Evolutionary conservation across 1,140 invertebrate genomes (phyloP).

Genomic region (Macrostomum lignano): DNA sequence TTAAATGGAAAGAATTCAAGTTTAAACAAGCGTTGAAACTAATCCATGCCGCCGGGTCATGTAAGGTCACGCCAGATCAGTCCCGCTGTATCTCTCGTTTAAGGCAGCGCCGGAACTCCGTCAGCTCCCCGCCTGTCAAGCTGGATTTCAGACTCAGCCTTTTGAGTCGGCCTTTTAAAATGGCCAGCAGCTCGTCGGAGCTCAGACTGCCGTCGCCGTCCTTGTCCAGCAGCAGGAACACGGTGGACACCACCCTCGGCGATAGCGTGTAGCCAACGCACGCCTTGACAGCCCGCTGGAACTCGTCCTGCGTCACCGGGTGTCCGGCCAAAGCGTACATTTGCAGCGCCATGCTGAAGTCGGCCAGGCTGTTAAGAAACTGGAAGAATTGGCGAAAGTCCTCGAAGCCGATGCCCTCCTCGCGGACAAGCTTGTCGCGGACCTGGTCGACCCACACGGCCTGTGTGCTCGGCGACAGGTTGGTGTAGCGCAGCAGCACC

Average conservation of each 20-base stretch:
- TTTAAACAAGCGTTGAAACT: too few species aligned
- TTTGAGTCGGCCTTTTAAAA: conserved; percentile 51
- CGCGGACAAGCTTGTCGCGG: too few species aligned
- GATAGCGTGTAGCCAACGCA: conserved; percentile 63
- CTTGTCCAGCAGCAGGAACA: conserved; percentile 82
- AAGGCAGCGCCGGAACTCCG: too few species aligned
- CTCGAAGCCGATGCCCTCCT: conserved; percentile 63
- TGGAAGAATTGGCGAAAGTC: conserved; percentile 83
- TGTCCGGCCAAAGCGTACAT: conserved; percentile 87
- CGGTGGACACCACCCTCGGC: conserved; percentile 55
- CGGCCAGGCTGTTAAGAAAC: conserved; percentile 81
- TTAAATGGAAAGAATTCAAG: too few species aligned
- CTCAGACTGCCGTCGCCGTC: conserved; percentile 80
- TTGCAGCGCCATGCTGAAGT: conserved; percentile 81
- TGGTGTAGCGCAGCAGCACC: conserved; percentile 66
- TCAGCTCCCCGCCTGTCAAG: too few species aligned
- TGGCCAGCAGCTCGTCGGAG: conserved; percentile 85
- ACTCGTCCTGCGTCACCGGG: conserved; percentile 84
- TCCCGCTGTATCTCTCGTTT: too few species aligned
- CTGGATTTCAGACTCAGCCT: too few species aligned
- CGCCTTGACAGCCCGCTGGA: conserved; percentile 69
- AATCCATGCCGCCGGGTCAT: too few species aligned
- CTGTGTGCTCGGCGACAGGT: too few species aligned
- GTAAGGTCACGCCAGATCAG: too few species aligned
- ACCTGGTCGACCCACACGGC: too few species aligned